These are phyloP conservation scores for Melinaea menophilus DNA, from an alignment of 2,888 invertebrate genomes.

Conservation along the genomic window DNA sequence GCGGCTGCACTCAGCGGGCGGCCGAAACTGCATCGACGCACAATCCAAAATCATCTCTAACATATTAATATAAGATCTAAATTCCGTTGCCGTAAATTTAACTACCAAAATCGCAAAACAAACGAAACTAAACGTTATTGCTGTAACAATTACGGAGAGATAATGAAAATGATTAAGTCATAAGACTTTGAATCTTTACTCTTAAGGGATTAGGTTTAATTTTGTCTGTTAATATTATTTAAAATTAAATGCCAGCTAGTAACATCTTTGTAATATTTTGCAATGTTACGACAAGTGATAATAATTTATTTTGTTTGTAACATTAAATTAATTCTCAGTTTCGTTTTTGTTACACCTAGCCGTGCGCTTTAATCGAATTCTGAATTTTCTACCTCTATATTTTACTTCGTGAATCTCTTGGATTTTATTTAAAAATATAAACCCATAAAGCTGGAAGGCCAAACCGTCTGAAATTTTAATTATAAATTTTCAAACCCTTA, in stretches of 20 bases:
- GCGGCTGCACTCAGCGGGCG: conserved; percentile 63
- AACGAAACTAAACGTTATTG: conserved; percentile 66
- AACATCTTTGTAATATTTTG: conserved; percentile 66
- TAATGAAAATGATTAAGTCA: conserved; percentile 46
- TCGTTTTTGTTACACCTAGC: conserved; percentile 34
- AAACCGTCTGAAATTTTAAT: too few relatives aligned
- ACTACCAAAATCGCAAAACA: conserved; percentile 61
- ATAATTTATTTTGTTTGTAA: conserved; percentile 63
- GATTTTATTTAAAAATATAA: too few relatives aligned
- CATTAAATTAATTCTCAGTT: conserved; percentile 31
- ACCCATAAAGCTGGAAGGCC: too few relatives aligned
- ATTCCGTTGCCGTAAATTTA: conserved; percentile 32
- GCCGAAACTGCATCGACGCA: conserved; percentile 59
- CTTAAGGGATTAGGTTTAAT: conserved; percentile 33
- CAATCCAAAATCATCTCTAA: conserved; percentile 46
- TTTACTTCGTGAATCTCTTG: neutral
- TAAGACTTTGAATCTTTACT: conserved; percentile 36
- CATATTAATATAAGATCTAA: conserved; percentile 33
- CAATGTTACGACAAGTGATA: conserved; percentile 66
- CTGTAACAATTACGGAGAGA: conserved; percentile 67
- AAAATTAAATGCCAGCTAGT: conserved; percentile 55
- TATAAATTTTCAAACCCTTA: too few relatives aligned
- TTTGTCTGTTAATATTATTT: conserved; percentile 30
- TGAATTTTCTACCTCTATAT: conserved; percentile 8
- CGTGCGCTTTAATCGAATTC: conserved; percentile 15